Percentiles rank a stretch among this genome's conserved stretches.
phyloP scores from a whole-genome alignment of 2,797 vertebrate species.

The Valencia hispanica region DNA sequence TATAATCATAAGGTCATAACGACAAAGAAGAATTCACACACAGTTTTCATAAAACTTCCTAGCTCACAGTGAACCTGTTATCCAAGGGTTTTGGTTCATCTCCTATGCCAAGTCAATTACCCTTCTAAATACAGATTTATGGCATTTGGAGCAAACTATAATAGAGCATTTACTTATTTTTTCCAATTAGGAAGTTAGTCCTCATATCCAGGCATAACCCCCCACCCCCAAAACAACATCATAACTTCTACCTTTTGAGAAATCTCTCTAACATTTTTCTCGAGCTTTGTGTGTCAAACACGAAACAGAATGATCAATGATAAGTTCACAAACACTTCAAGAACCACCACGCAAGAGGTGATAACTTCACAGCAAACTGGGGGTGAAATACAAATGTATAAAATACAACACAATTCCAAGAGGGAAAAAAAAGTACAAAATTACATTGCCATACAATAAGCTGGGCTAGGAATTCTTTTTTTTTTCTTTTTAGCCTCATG shows the following conservation, averaged over 20 bases:
- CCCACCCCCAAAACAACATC: slow-evolving; percentile 50
- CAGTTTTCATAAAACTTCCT: slow-evolving; percentile 27
- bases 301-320: slow-evolving; percentile 20
- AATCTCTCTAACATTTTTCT: slow-evolving; percentile 33
- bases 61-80: slow-evolving; percentile 15
- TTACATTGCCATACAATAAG: background rate
- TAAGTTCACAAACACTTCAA: slow-evolving; percentile 42
- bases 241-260: slow-evolving; percentile 22
- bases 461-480: background rate
- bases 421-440: background rate
- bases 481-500: background rate
- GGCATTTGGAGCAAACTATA: background rate
- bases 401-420: background rate
- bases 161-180: slow-evolving; percentile 4
- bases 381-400: slow-evolving; percentile 6
- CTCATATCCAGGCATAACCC: background rate
- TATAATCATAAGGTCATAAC: slow-evolving; percentile 35
- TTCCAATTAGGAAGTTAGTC: background rate
- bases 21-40: slow-evolving; percentile 31
- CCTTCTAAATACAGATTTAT: background rate
- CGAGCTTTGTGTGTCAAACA: slow-evolving; percentile 15
- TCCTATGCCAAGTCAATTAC: slow-evolving; percentile 9
- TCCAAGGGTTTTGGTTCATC: slow-evolving; percentile 7
- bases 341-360: slow-evolving; percentile 58
- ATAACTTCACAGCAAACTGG: slow-evolving; percentile 34